phyloP scores from a whole-genome alignment of 1,140 invertebrate species.

The Bombus waltoni region DNA sequence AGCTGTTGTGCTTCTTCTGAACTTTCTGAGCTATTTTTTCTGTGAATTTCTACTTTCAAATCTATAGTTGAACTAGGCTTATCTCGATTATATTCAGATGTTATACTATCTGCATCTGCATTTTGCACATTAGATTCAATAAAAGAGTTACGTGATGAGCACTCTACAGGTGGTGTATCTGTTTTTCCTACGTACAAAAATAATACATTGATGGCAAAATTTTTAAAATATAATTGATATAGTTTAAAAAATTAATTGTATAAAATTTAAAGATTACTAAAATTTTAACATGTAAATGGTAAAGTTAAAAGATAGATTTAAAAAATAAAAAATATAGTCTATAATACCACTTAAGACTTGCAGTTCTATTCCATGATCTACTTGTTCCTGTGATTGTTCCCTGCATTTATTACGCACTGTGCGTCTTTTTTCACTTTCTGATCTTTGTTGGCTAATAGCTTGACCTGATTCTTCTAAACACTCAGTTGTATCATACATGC shows the following conservation, averaged over 20 bases:
- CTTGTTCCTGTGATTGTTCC: slow-evolving; percentile 77
- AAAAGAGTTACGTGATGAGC: slow-evolving; percentile 85
- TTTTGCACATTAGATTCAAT: slow-evolving; percentile 80
- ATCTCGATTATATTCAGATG: slow-evolving; percentile 80
- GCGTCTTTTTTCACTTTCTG: slow-evolving; percentile 79
- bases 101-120: slow-evolving; percentile 81
- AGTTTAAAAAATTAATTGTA: not conserved
- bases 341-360: slow-evolving; percentile 86
- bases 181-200: slow-evolving; percentile 75
- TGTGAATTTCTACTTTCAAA: slow-evolving; percentile 95
- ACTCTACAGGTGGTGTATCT: slow-evolving; percentile 84
- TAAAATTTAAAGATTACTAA: not conserved
- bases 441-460: slow-evolving; percentile 76
- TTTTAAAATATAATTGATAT: not conserved
- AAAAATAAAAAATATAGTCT: not conserved
- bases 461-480: slow-evolving; percentile 87
- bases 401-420: slow-evolving; percentile 73
- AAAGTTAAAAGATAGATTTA: not conserved
- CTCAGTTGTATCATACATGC: slow-evolving; percentile 97
- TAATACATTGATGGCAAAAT: not conserved
- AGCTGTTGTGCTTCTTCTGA: slow-evolving; percentile 84
- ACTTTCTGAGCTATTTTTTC: slow-evolving; percentile 94
- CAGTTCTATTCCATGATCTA: slow-evolving; percentile 89
- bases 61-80: slow-evolving; percentile 85
- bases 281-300: not conserved